A percentile compares a stretch with the other conserved stretches of the same genome.
These are phyloP conservation scores for Spermophilus dauricus DNA, from an alignment of 2,113 vertebrate species.

Conservation along the genomic window DNA sequence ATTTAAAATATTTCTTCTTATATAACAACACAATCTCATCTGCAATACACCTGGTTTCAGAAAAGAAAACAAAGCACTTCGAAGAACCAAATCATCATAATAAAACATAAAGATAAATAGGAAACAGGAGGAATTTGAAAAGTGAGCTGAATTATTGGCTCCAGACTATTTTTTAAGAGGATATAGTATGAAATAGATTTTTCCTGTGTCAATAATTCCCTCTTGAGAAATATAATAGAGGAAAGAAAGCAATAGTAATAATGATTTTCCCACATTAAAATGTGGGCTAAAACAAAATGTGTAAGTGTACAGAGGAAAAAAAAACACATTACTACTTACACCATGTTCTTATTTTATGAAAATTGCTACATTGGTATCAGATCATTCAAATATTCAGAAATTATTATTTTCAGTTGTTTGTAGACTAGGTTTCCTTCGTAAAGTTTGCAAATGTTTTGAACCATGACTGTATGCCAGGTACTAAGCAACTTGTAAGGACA, in stretches of 20 bases:
- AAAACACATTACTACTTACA: background rate
- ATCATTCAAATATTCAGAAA: background rate
- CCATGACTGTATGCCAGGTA: background rate
- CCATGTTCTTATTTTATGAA: background rate
- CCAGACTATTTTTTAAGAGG: conserved; percentile 38
- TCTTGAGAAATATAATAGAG: background rate
- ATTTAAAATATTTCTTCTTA: conserved; percentile 50
- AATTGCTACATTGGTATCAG: background rate
- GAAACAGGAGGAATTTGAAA: conserved; percentile 32
- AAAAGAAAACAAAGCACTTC: conserved; percentile 5
- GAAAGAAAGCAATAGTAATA: background rate
- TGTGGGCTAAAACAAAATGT: conserved; percentile 40
- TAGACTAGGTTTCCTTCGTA: background rate
- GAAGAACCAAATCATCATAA: conserved; percentile 7
- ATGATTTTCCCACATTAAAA: conserved; percentile 2
- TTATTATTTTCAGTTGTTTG: background rate
- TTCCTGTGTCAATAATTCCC: conserved; percentile 45
- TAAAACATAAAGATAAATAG: conserved; percentile 27
- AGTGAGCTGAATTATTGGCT: conserved; percentile 34
- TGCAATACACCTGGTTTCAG: background rate
- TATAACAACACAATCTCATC: background rate
- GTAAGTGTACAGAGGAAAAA: background rate
- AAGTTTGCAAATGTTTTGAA: background rate
- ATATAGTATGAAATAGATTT: conserved; percentile 49
- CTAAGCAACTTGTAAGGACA: background rate